A percentile compares a stretch with the other conserved stretches of the same genome.
phyloP scores from a whole-genome alignment of 2,113 vertebrate genomes.

The Motacilla alba region DNA sequence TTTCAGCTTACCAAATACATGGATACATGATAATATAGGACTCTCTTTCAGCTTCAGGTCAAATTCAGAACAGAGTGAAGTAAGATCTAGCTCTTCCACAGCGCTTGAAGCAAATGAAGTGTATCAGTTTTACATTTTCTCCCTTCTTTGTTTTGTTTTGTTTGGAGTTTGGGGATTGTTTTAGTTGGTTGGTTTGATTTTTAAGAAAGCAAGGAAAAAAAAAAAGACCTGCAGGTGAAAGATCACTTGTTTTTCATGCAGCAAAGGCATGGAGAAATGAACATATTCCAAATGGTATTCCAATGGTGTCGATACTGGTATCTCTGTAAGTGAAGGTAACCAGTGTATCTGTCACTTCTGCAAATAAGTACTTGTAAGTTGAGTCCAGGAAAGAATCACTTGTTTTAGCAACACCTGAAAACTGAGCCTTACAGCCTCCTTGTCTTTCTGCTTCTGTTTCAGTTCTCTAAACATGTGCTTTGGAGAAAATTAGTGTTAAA shows the following conservation, averaged over 20 bases:
- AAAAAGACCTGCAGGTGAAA: background rate
- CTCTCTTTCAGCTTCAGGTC: background rate
- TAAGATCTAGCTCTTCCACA: background rate
- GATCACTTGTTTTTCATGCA: background rate
- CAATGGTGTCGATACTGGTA: accelerated
- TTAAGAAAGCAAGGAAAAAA: background rate
- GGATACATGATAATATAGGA: background rate
- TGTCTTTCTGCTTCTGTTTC: background rate
- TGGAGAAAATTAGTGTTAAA: background rate
- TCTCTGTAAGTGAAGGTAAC: background rate
- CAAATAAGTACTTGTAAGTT: background rate
- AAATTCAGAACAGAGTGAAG: background rate
- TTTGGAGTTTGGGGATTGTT: background rate
- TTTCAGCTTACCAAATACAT: background rate
- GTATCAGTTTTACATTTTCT: background rate
- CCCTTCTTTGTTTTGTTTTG: background rate
- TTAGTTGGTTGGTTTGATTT: background rate
- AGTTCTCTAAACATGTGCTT: background rate
- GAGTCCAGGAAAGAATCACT: background rate
- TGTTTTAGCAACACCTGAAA: background rate
- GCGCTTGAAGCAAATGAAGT: background rate
- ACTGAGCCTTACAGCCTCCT: background rate
- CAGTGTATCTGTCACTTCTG: background rate
- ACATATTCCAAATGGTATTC: background rate
- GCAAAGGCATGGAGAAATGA: background rate